These are phyloP conservation scores for Clamator glandarius DNA, from an alignment of 2,797 vertebrate species.

Conservation along the genomic window DNA sequence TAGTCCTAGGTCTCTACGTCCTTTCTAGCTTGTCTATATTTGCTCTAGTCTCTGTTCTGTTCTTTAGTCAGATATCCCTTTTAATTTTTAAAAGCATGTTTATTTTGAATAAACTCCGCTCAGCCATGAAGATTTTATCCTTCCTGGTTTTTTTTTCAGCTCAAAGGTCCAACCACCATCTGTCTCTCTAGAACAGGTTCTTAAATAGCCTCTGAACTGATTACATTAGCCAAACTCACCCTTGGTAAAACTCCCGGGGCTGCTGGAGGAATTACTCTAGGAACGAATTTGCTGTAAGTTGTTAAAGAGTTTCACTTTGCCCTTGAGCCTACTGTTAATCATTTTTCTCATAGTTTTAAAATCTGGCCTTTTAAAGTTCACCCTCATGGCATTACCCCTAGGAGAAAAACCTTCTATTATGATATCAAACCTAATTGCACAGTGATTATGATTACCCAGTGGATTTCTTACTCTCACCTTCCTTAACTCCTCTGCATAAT, in stretches of 20 bases:
- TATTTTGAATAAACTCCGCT: slow-evolving; percentile 36
- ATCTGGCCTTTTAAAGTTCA: slow-evolving; percentile 74
- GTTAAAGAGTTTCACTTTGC: slow-evolving; percentile 66
- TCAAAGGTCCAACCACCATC: slow-evolving; percentile 15
- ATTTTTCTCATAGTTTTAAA: slow-evolving; percentile 65
- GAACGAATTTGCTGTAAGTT: slow-evolving; percentile 50
- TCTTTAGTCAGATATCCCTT: neutral
- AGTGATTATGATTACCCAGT: slow-evolving; percentile 66
- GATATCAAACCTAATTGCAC: slow-evolving; percentile 70
- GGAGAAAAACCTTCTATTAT: slow-evolving; percentile 70
- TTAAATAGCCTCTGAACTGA: slow-evolving; percentile 45
- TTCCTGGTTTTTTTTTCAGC: slow-evolving; percentile 32
- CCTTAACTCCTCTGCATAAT: slow-evolving; percentile 60
- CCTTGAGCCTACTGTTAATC: slow-evolving; percentile 69
- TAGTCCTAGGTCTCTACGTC: neutral
- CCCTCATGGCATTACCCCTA: slow-evolving; percentile 59
- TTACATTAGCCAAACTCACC: slow-evolving; percentile 61
- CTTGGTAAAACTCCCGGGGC: slow-evolving; percentile 13
- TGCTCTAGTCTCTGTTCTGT: neutral
- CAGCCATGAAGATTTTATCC: neutral
- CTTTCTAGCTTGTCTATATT: neutral
- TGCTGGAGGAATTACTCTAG: slow-evolving; percentile 29
- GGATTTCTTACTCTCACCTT: slow-evolving; percentile 61
- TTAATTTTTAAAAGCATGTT: slow-evolving; percentile 39
- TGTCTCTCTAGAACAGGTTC: slow-evolving; percentile 1